A percentile compares a stretch with the other conserved stretches of the same genome.
phyloP scores from a whole-genome alignment of 64 coral and sea anemone species.

The Orbicella faveolata region DNA sequence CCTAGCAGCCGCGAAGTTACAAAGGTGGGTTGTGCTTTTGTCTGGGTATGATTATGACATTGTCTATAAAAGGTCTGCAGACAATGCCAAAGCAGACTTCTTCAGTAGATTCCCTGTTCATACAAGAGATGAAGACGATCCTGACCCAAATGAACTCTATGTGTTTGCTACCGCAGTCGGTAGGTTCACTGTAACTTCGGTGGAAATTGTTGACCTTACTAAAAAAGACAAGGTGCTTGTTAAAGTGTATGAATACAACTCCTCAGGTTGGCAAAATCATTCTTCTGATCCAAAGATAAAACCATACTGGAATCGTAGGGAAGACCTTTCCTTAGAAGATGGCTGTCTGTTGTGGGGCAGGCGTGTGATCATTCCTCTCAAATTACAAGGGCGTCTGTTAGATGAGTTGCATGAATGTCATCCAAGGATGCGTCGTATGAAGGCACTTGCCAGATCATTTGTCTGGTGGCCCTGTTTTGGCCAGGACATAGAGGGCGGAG shows the following conservation, averaged over 20 bases:
- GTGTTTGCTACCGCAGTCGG: conserved; percentile 36
- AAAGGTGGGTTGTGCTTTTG: neutral
- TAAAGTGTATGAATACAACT: conserved; percentile 37
- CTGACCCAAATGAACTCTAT: conserved; percentile 9
- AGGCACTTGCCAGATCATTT: conserved; percentile 1
- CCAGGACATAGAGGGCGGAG: too few relatives aligned
- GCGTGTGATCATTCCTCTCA: neutral
- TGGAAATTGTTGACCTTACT: conserved; percentile 48
- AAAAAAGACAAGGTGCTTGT: neutral
- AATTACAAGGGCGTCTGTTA: neutral
- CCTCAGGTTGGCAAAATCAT: conserved; percentile 33
- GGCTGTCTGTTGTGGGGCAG: neutral
- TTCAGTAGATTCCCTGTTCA: conserved; percentile 47
- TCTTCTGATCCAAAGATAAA: conserved; percentile 9
- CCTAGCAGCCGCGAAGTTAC: neutral
- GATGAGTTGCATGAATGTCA: neutral
- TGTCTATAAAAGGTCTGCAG: conserved; percentile 42
- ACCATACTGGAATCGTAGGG: neutral
- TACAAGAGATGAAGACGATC: conserved; percentile 17
- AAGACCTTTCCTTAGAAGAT: neutral
- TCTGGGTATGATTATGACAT: conserved; percentile 25
- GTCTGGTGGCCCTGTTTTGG: neutral
- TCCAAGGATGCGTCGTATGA: neutral
- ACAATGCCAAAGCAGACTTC: conserved; percentile 53
- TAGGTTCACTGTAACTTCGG: conserved; percentile 52